Percentiles rank a stretch among this genome's conserved stretches.
These are phyloP conservation scores for Drosophila yooni DNA, from an alignment of 2,888 invertebrate species.

Conservation along the genomic window DNA sequence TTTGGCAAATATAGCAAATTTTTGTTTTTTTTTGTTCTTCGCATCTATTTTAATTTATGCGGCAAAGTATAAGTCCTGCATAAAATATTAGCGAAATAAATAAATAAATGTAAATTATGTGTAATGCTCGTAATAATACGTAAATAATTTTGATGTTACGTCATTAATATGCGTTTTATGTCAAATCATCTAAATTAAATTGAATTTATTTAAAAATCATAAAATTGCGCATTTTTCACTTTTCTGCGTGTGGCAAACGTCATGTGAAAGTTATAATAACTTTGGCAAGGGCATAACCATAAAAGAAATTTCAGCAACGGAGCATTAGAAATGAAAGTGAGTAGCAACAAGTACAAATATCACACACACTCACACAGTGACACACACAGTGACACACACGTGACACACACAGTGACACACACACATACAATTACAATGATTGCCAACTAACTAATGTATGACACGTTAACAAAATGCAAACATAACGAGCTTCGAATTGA, in stretches of 20 bases:
- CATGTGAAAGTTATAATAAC: conserved; percentile 47
- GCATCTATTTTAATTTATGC: not conserved
- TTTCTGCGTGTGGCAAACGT: conserved; percentile 19
- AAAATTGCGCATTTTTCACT: not conserved
- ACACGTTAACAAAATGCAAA: conserved; percentile 71
- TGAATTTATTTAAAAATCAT: not conserved
- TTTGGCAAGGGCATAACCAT: conserved; percentile 39
- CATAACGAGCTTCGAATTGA: conserved; percentile 48
- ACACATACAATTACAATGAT: conserved; percentile 38
- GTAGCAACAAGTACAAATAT: conserved; percentile 73
- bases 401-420: not conserved
- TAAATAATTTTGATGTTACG: not conserved
- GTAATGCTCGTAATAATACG: not conserved
- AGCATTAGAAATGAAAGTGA: conserved; percentile 76
- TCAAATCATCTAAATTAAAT: not conserved
- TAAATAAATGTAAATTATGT: not conserved
- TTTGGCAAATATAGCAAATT: not conserved
- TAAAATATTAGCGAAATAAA: not conserved
- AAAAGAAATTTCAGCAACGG: conserved; percentile 68
- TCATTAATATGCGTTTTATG: not conserved
- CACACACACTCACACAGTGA: conserved; percentile 24
- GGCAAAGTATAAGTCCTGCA: not conserved
- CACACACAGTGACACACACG: too few species aligned
- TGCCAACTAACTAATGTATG: conserved; percentile 74
- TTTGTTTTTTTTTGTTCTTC: too few species aligned